Conservation (phyloP, 1,140 invertebrate genomes). For the Platyura marginata region DNA sequence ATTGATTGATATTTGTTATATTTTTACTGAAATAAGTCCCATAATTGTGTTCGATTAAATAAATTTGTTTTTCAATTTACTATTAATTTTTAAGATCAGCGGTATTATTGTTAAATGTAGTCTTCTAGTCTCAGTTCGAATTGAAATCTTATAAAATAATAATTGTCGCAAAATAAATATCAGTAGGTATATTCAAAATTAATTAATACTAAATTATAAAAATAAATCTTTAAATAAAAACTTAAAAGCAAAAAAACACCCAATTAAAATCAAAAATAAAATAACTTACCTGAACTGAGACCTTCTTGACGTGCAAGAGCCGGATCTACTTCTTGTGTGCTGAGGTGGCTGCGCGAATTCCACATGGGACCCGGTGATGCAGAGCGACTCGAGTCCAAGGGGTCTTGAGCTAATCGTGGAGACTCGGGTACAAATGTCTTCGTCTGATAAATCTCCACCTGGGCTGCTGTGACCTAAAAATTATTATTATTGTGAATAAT, state of each 20-base stretch:
- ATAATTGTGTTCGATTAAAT: too few relatives aligned
- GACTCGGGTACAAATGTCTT: constrained; percentile 36
- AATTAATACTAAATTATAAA: too few relatives aligned
- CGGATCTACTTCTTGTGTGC: constrained; percentile 24
- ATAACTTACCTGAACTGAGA: constrained; percentile 22
- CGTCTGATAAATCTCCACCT: constrained; percentile 43
- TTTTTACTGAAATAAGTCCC: too few relatives aligned
- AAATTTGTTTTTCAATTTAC: too few relatives aligned
- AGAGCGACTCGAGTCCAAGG: constrained; percentile 25
- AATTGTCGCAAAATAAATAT: too few relatives aligned
- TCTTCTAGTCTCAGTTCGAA: too few relatives aligned
- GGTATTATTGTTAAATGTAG: too few relatives aligned
- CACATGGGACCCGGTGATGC: constrained; percentile 37
- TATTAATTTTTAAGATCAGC: too few relatives aligned
- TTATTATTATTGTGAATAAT: not conserved
- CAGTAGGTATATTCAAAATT: too few relatives aligned
- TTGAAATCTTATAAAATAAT: too few relatives aligned
- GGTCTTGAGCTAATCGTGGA: constrained; percentile 23
- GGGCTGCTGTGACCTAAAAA: constrained; percentile 24
- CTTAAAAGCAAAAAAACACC: constrained; percentile 1
- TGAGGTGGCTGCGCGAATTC: constrained; percentile 28
- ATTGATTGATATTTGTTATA: too few relatives aligned
- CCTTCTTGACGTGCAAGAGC: constrained; percentile 29
- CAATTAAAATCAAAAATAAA: not conserved
- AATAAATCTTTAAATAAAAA: not conserved